phyloP scores from a whole-genome alignment of 1,140 invertebrate species.

The Heterodera schachtii region DNA sequence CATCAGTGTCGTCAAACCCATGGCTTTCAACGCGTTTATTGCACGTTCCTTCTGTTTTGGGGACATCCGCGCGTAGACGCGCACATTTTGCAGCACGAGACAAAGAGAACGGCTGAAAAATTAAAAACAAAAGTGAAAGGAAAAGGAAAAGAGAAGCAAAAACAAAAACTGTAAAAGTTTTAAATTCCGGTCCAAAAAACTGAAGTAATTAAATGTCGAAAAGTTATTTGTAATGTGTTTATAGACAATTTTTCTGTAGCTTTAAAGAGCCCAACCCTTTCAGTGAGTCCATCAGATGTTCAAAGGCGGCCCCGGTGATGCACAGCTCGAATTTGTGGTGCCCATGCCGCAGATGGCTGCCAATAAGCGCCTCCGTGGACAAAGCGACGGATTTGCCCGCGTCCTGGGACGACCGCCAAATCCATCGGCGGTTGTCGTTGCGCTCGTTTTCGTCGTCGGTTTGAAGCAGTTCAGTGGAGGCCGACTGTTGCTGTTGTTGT shows the following conservation, averaged over 20 bases:
- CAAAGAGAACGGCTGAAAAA: neutral
- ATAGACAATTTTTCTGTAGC: neutral
- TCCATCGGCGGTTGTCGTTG: constrained; percentile 9
- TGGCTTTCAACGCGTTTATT: constrained; percentile 81
- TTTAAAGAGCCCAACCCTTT: constrained; percentile 20
- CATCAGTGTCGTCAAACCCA: constrained; percentile 91
- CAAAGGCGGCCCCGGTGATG: constrained; percentile 81
- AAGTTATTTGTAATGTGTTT: no score
- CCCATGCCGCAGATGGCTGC: constrained; percentile 63
- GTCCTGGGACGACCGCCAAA: constrained; percentile 25
- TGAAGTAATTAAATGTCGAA: no score
- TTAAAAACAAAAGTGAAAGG: neutral
- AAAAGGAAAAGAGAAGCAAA: neutral
- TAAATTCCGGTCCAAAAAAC: no score
- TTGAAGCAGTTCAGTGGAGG: neutral
- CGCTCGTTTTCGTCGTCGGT: no score
- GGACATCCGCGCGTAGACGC: constrained; percentile 88
- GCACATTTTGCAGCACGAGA: constrained; percentile 70
- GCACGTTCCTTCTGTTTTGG: constrained; percentile 96
- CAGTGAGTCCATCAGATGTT: constrained; percentile 17
- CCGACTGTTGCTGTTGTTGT: constrained; percentile 6
- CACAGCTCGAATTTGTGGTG: constrained; percentile 82
- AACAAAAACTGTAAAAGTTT: neutral
- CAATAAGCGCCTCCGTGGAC: constrained; percentile 70
- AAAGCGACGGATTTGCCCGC: constrained; percentile 5